phyloP scores from a whole-genome alignment of 2,797 vertebrate genomes.

The Ciconia nigra region DNA sequence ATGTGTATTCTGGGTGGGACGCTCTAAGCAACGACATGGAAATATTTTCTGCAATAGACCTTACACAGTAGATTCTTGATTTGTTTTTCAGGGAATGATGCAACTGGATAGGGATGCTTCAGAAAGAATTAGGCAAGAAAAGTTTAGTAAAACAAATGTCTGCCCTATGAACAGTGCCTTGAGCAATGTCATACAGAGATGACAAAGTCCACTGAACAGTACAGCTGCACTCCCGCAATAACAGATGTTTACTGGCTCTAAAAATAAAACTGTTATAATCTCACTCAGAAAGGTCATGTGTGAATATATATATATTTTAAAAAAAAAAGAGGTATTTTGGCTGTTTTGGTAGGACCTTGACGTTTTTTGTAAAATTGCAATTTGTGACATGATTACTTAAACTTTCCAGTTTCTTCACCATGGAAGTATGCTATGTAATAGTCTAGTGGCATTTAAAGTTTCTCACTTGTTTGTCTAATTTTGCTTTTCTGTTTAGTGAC shows the following conservation, averaged over 20 bases:
- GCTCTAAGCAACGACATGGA: not conserved
- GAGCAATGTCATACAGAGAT: not conserved
- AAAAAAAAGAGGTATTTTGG: not conserved
- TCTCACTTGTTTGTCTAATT: not conserved
- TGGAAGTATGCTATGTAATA: not conserved
- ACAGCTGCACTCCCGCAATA: not conserved
- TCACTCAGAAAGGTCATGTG: not conserved
- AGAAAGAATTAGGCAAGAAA: not conserved
- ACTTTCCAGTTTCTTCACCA: not conserved
- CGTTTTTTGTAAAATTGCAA: not conserved
- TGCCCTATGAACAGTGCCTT: not conserved
- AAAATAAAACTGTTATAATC: not conserved
- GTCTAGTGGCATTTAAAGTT: not conserved
- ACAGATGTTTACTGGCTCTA: not conserved
- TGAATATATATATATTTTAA: not conserved
- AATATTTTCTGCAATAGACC: not conserved
- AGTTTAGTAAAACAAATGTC: not conserved
- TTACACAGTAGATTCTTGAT: not conserved
- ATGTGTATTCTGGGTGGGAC: not conserved
- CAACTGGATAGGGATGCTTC: not conserved
- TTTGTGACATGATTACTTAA: not conserved
- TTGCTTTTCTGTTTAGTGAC: not conserved
- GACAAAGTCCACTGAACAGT: not conserved
- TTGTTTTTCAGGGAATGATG: not conserved
- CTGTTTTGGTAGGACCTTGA: not conserved